Conservation (phyloP, 2,797 vertebrate genomes). For the Fundulus diaphanus region DNA sequence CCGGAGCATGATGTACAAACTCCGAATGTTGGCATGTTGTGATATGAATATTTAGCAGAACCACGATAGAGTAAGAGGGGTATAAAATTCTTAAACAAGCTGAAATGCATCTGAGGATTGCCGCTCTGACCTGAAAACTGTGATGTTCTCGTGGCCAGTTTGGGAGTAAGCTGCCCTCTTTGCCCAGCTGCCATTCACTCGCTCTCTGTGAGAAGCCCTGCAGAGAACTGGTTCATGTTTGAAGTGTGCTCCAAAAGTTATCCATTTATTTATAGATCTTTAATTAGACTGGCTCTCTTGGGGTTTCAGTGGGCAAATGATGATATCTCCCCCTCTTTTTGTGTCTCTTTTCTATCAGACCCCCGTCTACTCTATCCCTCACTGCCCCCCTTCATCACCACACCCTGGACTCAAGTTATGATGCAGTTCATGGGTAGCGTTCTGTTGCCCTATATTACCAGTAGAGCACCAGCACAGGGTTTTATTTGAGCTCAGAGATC, state of each 20-base stretch:
- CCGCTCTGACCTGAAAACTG: slow-evolving; percentile 56
- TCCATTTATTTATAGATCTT: slow-evolving; percentile 75
- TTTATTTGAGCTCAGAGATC: slow-evolving; percentile 34
- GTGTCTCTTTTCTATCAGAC: slow-evolving; percentile 43
- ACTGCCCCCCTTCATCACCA: slow-evolving; percentile 65
- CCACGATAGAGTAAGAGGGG: background rate
- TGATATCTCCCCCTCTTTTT: slow-evolving; percentile 58
- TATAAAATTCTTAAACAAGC: slow-evolving; percentile 2
- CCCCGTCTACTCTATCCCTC: slow-evolving; percentile 41
- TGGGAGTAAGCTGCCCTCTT: slow-evolving; percentile 40
- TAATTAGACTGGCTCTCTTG: slow-evolving; percentile 76
- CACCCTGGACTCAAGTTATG: slow-evolving; percentile 64
- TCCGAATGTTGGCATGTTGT: background rate
- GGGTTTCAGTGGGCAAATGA: slow-evolving; percentile 63
- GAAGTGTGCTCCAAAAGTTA: slow-evolving; percentile 74
- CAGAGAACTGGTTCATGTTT: slow-evolving; percentile 57
- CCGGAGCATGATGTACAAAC: background rate
- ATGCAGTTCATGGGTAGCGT: slow-evolving; percentile 55
- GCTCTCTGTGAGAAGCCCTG: slow-evolving; percentile 38
- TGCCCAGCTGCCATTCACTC: slow-evolving; percentile 49
- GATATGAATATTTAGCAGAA: background rate
- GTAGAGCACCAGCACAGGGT: slow-evolving; percentile 32
- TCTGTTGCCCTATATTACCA: slow-evolving; percentile 60
- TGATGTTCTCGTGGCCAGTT: slow-evolving; percentile 23
- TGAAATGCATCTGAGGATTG: slow-evolving; percentile 7